Evolutionary conservation across 2,797 vertebrate species (phyloP).

Genomic region (Neostethus bicornis): DNA sequence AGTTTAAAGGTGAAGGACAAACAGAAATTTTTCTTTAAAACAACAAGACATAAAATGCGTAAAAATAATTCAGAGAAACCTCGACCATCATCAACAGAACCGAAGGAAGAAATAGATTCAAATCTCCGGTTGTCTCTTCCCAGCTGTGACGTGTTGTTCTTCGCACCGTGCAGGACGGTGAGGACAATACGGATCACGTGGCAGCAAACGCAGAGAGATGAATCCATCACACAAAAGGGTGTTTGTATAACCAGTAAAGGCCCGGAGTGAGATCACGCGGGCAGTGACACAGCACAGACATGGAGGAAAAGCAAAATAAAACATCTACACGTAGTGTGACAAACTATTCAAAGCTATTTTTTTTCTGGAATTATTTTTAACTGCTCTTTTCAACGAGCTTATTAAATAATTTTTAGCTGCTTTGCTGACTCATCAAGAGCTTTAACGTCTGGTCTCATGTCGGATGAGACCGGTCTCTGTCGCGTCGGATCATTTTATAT

Average conservation of each 20-base stretch:
- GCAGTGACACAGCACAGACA: slow-evolving; percentile 54
- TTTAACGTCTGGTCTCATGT: too few species aligned
- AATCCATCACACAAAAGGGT: slow-evolving; percentile 62
- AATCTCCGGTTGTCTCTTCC: background rate
- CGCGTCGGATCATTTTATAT: too few species aligned
- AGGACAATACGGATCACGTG: slow-evolving; percentile 44
- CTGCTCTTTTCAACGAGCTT: too few species aligned
- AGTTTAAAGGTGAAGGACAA: slow-evolving; percentile 26
- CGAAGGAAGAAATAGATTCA: background rate
- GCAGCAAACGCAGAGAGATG: slow-evolving; percentile 36
- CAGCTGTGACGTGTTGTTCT: background rate
- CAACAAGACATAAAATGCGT: slow-evolving; percentile 13
- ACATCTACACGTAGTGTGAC: too few species aligned
- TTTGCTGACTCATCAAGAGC: too few species aligned
- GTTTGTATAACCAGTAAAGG: slow-evolving; percentile 59
- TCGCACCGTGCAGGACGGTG: background rate
- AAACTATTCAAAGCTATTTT: too few species aligned
- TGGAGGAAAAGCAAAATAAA: slow-evolving; percentile 29
- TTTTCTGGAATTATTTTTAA: too few species aligned
- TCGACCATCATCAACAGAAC: background rate
- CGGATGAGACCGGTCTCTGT: too few species aligned
- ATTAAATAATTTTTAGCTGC: too few species aligned
- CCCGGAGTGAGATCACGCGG: slow-evolving; percentile 60
- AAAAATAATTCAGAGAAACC: background rate
- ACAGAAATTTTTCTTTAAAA: slow-evolving; percentile 36